Evolutionary conservation across 2,113 vertebrate species (phyloP).

Genomic region (Mormoops blainvillei): DNA sequence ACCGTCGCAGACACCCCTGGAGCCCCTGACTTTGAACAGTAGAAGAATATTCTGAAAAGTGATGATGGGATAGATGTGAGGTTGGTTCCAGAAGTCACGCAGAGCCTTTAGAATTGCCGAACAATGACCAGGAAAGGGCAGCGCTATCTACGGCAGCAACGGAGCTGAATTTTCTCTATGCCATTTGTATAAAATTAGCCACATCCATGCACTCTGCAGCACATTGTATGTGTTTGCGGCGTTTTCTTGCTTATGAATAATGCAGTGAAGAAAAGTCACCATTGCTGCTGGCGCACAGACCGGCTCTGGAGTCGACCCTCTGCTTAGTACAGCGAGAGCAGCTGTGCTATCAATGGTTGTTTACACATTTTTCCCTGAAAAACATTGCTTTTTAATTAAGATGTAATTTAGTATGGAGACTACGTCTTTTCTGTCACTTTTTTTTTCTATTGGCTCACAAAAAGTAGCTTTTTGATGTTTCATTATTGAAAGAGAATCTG

Average conservation of each 20-base stretch:
- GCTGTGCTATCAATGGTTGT: conserved; percentile 20
- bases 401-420: conserved; percentile 33
- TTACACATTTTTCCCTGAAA: not conserved
- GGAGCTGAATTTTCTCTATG: not conserved
- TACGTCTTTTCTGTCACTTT: not conserved
- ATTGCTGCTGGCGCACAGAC: not conserved
- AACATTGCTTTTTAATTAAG: conserved; percentile 9
- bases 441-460: not conserved
- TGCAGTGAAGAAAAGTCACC: not conserved
- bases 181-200: not conserved
- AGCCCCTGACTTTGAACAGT: not conserved
- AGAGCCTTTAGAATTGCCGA: not conserved
- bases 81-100: not conserved
- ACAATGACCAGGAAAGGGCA: not conserved
- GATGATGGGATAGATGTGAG: not conserved
- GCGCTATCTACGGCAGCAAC: not conserved
- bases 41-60: not conserved
- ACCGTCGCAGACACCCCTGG: no score
- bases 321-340: not conserved
- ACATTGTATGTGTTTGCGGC: not conserved
- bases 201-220: not conserved
- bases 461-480: conserved; percentile 5
- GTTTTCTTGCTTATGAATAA: not conserved
- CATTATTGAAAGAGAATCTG: conserved; percentile 22
- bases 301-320: not conserved